Conservation (phyloP, 1,140 invertebrate genomes). For the Listronotus bonariensis region DNA sequence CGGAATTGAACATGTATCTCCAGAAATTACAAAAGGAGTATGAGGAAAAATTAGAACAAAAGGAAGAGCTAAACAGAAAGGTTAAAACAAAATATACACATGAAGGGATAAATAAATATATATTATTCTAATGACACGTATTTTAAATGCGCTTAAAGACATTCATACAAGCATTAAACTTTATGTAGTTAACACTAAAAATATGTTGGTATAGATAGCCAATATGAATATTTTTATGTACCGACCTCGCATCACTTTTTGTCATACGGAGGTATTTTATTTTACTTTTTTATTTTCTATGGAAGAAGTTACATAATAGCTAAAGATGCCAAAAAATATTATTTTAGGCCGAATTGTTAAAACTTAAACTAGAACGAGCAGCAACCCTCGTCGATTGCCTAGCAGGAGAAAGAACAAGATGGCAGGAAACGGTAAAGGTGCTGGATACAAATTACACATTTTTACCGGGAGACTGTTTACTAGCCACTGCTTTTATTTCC, state of each 20-base stretch:
- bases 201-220: too few species aligned
- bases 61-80: slow-evolving; percentile 77
- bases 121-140: too few species aligned
- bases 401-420: slow-evolving; percentile 75
- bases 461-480: slow-evolving; percentile 76
- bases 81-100: slow-evolving; percentile 48
- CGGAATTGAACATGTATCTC: slow-evolving; percentile 72
- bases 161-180: too few species aligned
- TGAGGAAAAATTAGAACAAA: slow-evolving; percentile 74
- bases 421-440: slow-evolving; percentile 74
- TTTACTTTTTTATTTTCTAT: too few species aligned
- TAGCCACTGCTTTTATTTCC: slow-evolving; percentile 80
- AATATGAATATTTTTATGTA: too few species aligned
- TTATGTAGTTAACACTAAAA: too few species aligned
- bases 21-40: slow-evolving; percentile 71
- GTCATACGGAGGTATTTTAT: too few species aligned
- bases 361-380: slow-evolving; percentile 73
- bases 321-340: too few species aligned
- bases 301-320: too few species aligned
- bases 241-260: too few species aligned
- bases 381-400: slow-evolving; percentile 72
- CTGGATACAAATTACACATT: slow-evolving; percentile 66
- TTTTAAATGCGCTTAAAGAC: too few species aligned
- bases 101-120: too few species aligned
- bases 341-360: slow-evolving; percentile 63